Evolutionary conservation across 2,113 vertebrate species (phyloP).

Genomic region (Arothron firmamentum): DNA sequence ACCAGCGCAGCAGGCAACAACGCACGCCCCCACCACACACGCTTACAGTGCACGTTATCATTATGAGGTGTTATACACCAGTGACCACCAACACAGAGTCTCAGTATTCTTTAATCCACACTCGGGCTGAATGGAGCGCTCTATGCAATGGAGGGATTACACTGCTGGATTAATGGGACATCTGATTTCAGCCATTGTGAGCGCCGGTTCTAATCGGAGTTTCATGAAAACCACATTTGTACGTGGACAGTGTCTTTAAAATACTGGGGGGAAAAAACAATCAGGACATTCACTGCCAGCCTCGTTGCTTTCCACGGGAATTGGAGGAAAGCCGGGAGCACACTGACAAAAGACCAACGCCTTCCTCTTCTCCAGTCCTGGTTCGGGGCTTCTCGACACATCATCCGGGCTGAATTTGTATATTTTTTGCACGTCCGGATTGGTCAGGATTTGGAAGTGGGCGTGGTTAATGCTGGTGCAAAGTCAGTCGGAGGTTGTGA

Average conservation of each 20-base stretch:
- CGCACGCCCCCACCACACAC: slow-evolving; percentile 8
- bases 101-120: slow-evolving; percentile 72
- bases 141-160: slow-evolving; percentile 66
- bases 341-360: no score
- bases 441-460: no score
- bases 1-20: slow-evolving; percentile 16
- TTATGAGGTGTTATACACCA: slow-evolving; percentile 71
- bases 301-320: no score
- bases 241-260: slow-evolving; percentile 32
- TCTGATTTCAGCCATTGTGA: slow-evolving; percentile 71
- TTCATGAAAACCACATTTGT: slow-evolving; percentile 25
- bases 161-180: slow-evolving; percentile 67
- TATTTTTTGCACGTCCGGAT: no score
- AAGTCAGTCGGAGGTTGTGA: no score
- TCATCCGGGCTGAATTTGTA: no score
- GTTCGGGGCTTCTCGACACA: no score
- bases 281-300: no score
- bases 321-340: no score
- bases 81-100: slow-evolving; percentile 70
- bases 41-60: slow-evolving; percentile 52
- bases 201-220: slow-evolving; percentile 44
- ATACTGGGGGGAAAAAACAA: slow-evolving; percentile 10
- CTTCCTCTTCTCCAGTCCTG: no score
- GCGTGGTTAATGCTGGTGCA: no score
- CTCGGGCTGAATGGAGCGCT: slow-evolving; percentile 53